Evolutionary conservation across 2,888 invertebrate genomes (phyloP).

Genomic region (Lasioglossum pauxillum): DNA sequence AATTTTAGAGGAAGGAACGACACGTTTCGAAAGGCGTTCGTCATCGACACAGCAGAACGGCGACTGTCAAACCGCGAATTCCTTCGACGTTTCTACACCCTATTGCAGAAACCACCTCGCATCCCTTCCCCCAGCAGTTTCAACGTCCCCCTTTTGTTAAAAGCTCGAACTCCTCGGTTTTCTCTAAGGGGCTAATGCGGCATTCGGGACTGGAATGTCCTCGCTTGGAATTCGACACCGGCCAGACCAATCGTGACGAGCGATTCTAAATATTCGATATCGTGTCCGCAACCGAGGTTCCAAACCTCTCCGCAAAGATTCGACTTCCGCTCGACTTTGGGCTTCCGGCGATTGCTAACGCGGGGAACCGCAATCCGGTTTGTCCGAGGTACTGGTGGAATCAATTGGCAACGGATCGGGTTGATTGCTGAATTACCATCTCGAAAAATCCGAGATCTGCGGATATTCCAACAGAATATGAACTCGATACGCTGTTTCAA

Average conservation of each 20-base stretch:
- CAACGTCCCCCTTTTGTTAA: not conserved
- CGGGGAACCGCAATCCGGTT: not conserved
- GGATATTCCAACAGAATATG: not conserved
- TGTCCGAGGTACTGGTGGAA: not conserved
- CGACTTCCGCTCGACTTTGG: not conserved
- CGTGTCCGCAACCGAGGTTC: not conserved
- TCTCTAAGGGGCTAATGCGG: not conserved
- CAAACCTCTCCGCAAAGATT: not conserved
- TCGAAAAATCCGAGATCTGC: not conserved
- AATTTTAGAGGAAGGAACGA: too few species aligned
- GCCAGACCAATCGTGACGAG: not conserved
- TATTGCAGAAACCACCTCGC: not conserved
- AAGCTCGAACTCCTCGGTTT: not conserved
- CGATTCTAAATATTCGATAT: constrained; percentile 15
- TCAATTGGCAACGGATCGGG: not conserved
- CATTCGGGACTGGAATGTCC: not conserved
- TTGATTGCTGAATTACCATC: not conserved
- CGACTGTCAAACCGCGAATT: not conserved
- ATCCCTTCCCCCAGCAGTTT: not conserved
- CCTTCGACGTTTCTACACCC: not conserved
- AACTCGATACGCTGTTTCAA: not conserved
- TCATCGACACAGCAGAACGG: not conserved
- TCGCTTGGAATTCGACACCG: not conserved
- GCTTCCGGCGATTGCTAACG: not conserved
- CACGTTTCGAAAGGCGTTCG: not conserved